Percentiles rank a stretch among this genome's conserved stretches.
phyloP scores from a whole-genome alignment of 2,888 invertebrate genomes.

The Glaucopsyche alexis region DNA sequence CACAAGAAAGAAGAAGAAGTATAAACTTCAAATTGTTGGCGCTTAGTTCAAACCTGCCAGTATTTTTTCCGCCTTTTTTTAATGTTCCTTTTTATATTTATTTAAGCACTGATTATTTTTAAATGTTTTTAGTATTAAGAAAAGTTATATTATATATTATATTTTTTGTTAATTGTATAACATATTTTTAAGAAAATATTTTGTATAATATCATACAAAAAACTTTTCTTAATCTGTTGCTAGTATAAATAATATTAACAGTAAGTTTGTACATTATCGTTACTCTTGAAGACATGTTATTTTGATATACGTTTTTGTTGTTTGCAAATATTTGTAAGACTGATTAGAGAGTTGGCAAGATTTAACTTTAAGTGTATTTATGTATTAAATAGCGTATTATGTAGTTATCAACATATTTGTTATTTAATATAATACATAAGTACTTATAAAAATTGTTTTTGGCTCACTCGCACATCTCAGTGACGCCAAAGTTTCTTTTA shows the following conservation, averaged over 20 bases:
- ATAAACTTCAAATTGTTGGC: not conserved
- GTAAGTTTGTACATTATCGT: not conserved
- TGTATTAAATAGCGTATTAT: no score
- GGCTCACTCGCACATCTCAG: no score
- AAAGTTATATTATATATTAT: not conserved
- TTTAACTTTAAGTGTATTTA: not conserved
- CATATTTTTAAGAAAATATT: not conserved
- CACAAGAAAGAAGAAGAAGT: not conserved
- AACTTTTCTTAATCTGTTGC: constrained; percentile 33
- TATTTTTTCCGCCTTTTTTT: constrained; percentile 7
- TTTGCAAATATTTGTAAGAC: not conserved
- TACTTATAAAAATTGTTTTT: no score
- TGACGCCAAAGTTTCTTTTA: no score
- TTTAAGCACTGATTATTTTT: not conserved
- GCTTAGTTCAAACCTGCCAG: not conserved
- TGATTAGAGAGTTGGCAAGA: not conserved
- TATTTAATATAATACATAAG: no score
- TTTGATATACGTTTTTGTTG: not conserved
- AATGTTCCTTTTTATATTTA: not conserved
- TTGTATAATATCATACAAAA: not conserved
- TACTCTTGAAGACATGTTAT: not conserved
- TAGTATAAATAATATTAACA: not conserved
- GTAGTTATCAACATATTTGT: no score
- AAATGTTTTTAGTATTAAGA: not conserved
- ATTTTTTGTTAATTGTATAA: constrained; percentile 3